Base-by-base conservation (phyloP, 2,113 vertebrate species). In the Aythya baeri region DNA sequence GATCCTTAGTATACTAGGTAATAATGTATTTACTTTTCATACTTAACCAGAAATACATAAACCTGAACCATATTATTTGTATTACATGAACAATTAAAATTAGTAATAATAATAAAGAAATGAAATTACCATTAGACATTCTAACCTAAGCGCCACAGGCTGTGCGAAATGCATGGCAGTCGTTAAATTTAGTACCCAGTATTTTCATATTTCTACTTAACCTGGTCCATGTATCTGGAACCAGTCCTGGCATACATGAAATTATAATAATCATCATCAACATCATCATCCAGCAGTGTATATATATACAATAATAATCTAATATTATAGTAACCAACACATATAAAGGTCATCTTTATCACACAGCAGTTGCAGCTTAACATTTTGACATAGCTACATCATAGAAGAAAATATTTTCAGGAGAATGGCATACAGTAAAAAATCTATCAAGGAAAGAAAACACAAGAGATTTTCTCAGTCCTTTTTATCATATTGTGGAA, bases 111-210 rank as follows among this genome's bases (percentile, higher is more conserved):
- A 90, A 44, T 20, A 68, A 76, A 61, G 23, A 57, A 68, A 17
- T 20, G 52, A 25, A 11, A 20, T 54, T 71, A n/a, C 12, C 29
- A 36, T 66, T 70, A 70, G 17, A 81, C 17, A 77, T 23, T 63
- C 38, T 66, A 36, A 58, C 38, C 29, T 71, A 72, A 43, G 34
- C 10, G 61, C 29, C 38, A 70, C 25, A 55, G n/a, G 9, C 11
- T 31, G 38, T 34, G 52, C 0, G 0, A 71, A 81, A 76, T 43
- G 46, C 13, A 18, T 7, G 6, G n/a, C 38, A n/a, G 7, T 13
- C 44, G 20, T 32, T 38, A 66, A 84, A 76, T 4, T n/a, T 16
- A 43, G 44, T 44, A 72, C 5, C 44, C 22, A 50, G 16, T 3
- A 76, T 12, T 31, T 91, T 23, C 46, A 41, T 3, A 13, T 44